Percentiles rank a stretch among this genome's conserved stretches.
These are phyloP conservation scores for Matsumyia berberina DNA, from an alignment of 2,888 invertebrate species.

Conservation along the genomic window DNA sequence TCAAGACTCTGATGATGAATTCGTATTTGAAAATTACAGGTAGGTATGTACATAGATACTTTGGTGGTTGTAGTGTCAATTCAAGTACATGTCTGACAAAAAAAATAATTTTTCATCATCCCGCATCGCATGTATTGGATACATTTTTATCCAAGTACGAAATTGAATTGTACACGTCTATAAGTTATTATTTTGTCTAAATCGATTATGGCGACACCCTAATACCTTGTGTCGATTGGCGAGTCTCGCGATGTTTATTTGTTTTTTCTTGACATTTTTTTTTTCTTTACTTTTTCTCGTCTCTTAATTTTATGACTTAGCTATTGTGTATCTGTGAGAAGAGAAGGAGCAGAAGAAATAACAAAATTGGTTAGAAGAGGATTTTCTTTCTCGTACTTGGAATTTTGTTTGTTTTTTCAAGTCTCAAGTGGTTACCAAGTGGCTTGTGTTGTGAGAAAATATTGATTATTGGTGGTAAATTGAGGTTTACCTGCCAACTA, in stretches of 20 bases:
- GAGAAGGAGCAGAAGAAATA: conserved; percentile 9
- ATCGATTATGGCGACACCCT: conserved; percentile 53
- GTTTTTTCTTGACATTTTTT: background rate
- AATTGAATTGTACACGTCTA: conserved; percentile 11
- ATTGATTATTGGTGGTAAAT: conserved; percentile 56
- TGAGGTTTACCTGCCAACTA: conserved; percentile 54
- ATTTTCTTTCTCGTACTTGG: conserved; percentile 38
- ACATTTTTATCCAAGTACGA: conserved; percentile 26
- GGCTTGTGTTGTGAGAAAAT: conserved; percentile 55
- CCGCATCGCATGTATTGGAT: conserved; percentile 13
- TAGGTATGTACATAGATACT: background rate
- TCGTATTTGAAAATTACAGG: too few species aligned
- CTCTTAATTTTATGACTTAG: conserved; percentile 5
- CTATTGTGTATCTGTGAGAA: conserved; percentile 14
- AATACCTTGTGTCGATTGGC: conserved; percentile 16
- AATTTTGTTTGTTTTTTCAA: conserved; percentile 50
- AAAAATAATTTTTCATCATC: conserved; percentile 19
- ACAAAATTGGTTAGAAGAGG: conserved; percentile 20
- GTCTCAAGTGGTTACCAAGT: conserved; percentile 35
- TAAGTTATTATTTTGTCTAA: conserved; percentile 31
- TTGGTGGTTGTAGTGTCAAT: background rate
- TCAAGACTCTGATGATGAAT: too few species aligned
- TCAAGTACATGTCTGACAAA: background rate
- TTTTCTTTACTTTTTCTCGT: conserved; percentile 16
- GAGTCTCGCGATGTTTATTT: conserved; percentile 32